Evolutionary conservation across 1,140 invertebrate genomes (phyloP), one percentile per base, ranked within the genome.

Genomic region (Capitella teleta): DNA sequence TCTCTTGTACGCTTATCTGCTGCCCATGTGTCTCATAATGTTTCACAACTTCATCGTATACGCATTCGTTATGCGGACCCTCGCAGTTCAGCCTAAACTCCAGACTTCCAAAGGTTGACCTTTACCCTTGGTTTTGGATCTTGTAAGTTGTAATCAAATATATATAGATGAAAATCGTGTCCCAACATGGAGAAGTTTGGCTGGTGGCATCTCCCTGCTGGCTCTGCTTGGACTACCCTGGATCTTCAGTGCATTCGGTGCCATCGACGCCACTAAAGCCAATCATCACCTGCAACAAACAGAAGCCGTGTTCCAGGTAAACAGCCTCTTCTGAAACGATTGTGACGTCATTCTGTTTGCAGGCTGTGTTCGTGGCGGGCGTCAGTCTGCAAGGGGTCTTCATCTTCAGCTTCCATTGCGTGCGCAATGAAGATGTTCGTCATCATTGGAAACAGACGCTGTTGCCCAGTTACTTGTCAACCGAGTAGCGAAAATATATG

Each of bases 231-330:
- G 48, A 40, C 25, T 50, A 18, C 48, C 48, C 1, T 50, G 48
- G 48, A 12, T 44, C n/a, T 21, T 50, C 3, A 50, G 48, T 8
- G 48, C 48, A 50, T 50, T 50, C 36, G 48, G 48, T 28, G 37
- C 25, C 6, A 43, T 49, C 16, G 34, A 49, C n/a, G 21, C 23
- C 19, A 12, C 18, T 24, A 18, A 32, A 10, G 30, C 8, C 8
- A n/a, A 32, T 32, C 30, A 8, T 8, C 8, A 32, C 8, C 30
- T 32, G 30, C 8, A 8, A 10, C 8, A 10, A n/a, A n/a, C n/a
- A 8, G 30, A 32, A n/a, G 30, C 8, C n/a, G n/a, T 32, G 8
- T 32, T 32, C n/a, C 30, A 32, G 30, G 30, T 32, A n/a, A 32
- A 32, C 8, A 8, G 8, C 10, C 19, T 6, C 6, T 41, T 19